Evolutionary conservation across 2,113 vertebrate species (phyloP).

Genomic region (Sinocyclocheilus maitianheensis): DNA sequence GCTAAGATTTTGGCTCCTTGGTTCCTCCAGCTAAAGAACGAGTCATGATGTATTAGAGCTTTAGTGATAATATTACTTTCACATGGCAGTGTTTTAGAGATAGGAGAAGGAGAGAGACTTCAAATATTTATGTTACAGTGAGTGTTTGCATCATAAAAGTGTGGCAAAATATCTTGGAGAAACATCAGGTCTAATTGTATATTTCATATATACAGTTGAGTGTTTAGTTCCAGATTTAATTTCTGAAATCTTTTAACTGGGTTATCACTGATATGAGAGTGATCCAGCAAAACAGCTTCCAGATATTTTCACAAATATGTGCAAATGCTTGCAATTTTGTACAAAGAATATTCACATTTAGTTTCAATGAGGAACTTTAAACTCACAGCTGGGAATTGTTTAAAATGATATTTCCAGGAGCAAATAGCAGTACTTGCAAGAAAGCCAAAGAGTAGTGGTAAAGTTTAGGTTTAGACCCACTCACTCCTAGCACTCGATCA

Average conservation of each 20-base stretch:
- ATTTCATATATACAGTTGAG: not conserved
- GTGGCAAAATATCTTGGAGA: not conserved
- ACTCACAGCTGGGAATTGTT: not conserved
- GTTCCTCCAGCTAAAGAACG: not conserved
- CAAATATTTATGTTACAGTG: not conserved
- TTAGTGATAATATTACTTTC: conserved; percentile 41
- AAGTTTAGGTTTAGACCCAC: not conserved
- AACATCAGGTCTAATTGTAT: not conserved
- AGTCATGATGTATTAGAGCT: conserved; percentile 33
- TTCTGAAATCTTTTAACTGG: not conserved
- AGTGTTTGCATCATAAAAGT: not conserved
- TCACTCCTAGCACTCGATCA: too few species aligned
- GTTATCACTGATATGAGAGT: not conserved
- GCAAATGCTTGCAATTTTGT: not conserved
- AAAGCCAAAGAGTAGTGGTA: not conserved
- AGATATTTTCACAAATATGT: conserved; percentile 7
- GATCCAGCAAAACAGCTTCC: not conserved
- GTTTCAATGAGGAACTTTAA: not conserved
- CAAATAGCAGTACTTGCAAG: not conserved
- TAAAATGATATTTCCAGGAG: not conserved
- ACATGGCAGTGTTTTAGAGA: conserved; percentile 2
- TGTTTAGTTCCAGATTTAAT: not conserved
- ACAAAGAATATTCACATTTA: not conserved
- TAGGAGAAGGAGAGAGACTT: not conserved
- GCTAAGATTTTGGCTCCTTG: conserved; percentile 32